These are phyloP conservation scores for Vultur gryphus DNA, from an alignment of 2,797 vertebrate genomes.

Conservation along the genomic window DNA sequence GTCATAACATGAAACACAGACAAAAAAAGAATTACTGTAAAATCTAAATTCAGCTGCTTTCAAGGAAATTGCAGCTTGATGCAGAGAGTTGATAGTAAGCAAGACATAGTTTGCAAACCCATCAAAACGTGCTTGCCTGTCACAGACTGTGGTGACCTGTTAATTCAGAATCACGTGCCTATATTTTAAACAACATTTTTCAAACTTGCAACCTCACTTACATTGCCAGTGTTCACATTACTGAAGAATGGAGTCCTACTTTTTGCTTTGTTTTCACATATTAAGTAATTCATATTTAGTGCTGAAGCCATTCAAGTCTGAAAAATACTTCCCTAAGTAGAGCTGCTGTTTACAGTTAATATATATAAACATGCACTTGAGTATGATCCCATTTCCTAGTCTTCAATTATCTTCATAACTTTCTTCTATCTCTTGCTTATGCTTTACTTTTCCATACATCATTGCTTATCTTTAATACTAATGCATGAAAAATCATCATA, in stretches of 20 bases:
- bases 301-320: constrained; percentile 14
- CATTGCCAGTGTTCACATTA: constrained; percentile 19
- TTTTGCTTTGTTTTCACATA: not conserved
- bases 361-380: not conserved
- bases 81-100: constrained; percentile 41
- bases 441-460: not conserved
- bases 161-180: constrained; percentile 62
- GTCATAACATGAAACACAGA: constrained; percentile 57
- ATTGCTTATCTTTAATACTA: not conserved
- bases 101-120: constrained; percentile 24
- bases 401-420: not conserved
- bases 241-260: not conserved
- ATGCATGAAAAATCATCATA: constrained; percentile 10
- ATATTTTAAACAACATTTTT: constrained; percentile 61
- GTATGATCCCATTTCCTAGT: not conserved
- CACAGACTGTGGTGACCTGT: constrained; percentile 37
- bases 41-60: constrained; percentile 67
- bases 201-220: constrained; percentile 8
- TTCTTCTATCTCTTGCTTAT: not conserved
- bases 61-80: constrained; percentile 61
- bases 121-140: constrained; percentile 41
- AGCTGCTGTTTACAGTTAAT: constrained; percentile 34
- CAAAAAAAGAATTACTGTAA: constrained; percentile 24
- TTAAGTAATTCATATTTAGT: constrained; percentile 14
- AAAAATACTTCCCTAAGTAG: not conserved